A percentile compares a stretch with the other conserved stretches of the same genome.
These are phyloP conservation scores for Sipha flava DNA, from an alignment of 1,140 invertebrate genomes.

Conservation along the genomic window DNA sequence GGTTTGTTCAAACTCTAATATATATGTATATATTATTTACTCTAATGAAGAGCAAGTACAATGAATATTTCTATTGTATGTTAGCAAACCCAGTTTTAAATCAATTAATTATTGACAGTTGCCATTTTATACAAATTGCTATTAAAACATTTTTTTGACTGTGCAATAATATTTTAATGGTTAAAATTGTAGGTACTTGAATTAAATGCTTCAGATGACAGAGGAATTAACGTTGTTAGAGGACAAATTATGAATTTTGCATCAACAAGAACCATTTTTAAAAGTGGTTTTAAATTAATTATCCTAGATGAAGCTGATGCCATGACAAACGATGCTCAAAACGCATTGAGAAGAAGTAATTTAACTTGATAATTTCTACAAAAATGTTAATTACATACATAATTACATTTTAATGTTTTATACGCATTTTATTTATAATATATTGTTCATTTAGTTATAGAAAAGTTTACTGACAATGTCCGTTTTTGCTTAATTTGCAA, in stretches of 20 bases:
- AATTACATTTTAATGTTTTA: not conserved
- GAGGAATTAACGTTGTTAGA: constrained; percentile 94
- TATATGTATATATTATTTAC: too few species aligned
- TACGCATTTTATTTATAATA: not conserved
- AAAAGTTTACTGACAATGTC: constrained; percentile 97
- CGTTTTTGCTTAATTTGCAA: constrained; percentile 99
- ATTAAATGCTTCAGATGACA: constrained; percentile 97
- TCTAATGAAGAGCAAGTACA: too few species aligned
- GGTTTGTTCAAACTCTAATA: too few species aligned
- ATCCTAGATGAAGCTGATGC: constrained; percentile 99
- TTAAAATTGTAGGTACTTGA: constrained; percentile 61
- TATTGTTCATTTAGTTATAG: constrained; percentile 68
- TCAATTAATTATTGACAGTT: too few species aligned
- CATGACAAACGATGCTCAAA: constrained; percentile 99
- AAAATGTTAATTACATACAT: not conserved
- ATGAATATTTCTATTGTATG: too few species aligned
- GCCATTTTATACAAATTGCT: too few species aligned
- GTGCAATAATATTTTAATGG: too few species aligned
- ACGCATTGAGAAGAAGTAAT: constrained; percentile 87
- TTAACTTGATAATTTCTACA: not conserved
- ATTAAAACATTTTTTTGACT: too few species aligned
- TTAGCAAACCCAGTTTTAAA: too few species aligned
- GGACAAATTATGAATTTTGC: constrained; percentile 97
- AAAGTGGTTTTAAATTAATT: constrained; percentile 87
- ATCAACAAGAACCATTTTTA: constrained; percentile 92